A percentile compares a stretch with the other conserved stretches of the same genome.
phyloP scores from a whole-genome alignment of 2,888 invertebrate species.

The Carterocephalus palaemon region DNA sequence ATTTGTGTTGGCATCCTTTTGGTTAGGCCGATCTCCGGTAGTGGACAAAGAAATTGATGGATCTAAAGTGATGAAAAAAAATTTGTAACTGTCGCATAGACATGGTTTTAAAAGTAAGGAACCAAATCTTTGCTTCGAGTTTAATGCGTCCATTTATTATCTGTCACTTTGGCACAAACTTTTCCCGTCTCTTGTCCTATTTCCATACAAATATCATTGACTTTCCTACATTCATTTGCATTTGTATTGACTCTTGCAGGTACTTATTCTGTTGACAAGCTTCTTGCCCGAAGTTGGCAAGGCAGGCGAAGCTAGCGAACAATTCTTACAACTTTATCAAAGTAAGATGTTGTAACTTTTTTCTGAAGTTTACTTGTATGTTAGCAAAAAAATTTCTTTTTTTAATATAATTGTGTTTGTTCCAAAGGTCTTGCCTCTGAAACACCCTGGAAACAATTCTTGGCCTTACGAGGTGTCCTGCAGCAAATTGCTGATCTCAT shows the following conservation, averaged over 20 bases:
- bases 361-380: not conserved
- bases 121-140: too few species aligned
- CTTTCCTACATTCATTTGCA: too few species aligned
- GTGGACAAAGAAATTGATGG: too few species aligned
- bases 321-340: slow-evolving; percentile 93
- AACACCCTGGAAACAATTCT: slow-evolving; percentile 95
- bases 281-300: slow-evolving; percentile 91
- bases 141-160: too few species aligned
- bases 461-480: slow-evolving; percentile 92
- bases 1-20: too few species aligned
- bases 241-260: slow-evolving; percentile 71
- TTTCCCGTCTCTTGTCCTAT: too few species aligned
- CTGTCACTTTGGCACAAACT: too few species aligned
- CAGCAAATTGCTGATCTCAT: slow-evolving; percentile 90
- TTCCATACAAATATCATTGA: too few species aligned
- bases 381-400: not conserved
- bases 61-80: too few species aligned
- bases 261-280: slow-evolving; percentile 91
- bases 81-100: too few species aligned
- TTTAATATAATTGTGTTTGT: not conserved
- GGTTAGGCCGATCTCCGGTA: too few species aligned
- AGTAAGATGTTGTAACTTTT: slow-evolving; percentile 54
- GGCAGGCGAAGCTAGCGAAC: slow-evolving; percentile 95
- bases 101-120: too few species aligned
- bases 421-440: slow-evolving; percentile 83